Evolutionary conservation across 1,140 invertebrate genomes (phyloP).

Genomic region (Pseudobourletiella spinata): DNA sequence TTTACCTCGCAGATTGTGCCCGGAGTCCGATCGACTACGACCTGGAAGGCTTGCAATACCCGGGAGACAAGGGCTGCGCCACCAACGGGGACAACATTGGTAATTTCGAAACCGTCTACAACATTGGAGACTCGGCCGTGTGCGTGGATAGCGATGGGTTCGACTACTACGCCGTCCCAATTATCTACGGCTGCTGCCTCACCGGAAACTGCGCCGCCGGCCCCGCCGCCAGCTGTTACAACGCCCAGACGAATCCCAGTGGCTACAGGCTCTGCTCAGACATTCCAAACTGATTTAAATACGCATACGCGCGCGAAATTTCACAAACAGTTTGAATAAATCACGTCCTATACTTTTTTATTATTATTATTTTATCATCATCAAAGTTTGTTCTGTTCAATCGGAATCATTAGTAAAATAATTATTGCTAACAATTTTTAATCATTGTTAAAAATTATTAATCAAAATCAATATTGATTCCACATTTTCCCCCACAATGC

Average conservation of each 20-base stretch:
- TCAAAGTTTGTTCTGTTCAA: too few relatives aligned
- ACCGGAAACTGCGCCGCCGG: background rate
- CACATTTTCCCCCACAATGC: too few relatives aligned
- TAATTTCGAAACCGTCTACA: background rate
- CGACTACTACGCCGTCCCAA: background rate
- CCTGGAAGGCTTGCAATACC: background rate
- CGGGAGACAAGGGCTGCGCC: too few relatives aligned
- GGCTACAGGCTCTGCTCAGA: background rate
- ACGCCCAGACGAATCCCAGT: background rate
- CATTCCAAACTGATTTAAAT: too few relatives aligned
- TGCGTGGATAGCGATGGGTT: background rate
- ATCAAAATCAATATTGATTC: too few relatives aligned
- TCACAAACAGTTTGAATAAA: too few relatives aligned
- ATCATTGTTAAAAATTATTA: too few relatives aligned
- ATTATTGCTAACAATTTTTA: too few relatives aligned
- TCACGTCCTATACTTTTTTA: too few relatives aligned
- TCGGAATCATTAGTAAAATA: too few relatives aligned
- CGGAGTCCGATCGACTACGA: background rate
- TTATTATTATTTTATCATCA: too few relatives aligned
- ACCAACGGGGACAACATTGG: background rate
- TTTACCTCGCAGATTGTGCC: slow-evolving; percentile 1
- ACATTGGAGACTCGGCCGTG: background rate
- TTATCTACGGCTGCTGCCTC: background rate
- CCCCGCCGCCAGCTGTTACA: background rate
- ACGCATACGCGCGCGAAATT: too few relatives aligned